Evolutionary conservation across 2,888 invertebrate genomes (phyloP).

Genomic region (Scaptomyza reducta): DNA sequence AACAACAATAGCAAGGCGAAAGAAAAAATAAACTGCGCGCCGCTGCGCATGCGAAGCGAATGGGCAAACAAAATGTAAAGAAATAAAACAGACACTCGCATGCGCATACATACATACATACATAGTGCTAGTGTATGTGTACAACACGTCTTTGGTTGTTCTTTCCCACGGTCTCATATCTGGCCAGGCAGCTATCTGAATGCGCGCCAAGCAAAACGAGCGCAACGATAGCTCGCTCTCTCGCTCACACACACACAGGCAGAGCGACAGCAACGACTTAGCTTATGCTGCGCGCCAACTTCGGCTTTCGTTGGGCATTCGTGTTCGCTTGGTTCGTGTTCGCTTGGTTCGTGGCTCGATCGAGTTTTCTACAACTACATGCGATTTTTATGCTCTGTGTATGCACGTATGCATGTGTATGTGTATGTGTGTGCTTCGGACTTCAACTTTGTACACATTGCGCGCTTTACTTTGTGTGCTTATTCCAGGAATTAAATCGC

Average conservation of each 20-base stretch:
- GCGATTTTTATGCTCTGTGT: constrained; percentile 8
- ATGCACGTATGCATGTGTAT: constrained; percentile 6
- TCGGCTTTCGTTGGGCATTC: constrained; percentile 39
- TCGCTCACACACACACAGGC: constrained; percentile 17
- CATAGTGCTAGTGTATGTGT: constrained; percentile 35
- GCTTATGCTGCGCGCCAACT: constrained; percentile 60
- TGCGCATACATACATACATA: constrained; percentile 42
- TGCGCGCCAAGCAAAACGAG: constrained; percentile 68
- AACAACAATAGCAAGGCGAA: constrained; percentile 32
- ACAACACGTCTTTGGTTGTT: constrained; percentile 82
- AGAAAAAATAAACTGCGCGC: constrained; percentile 43
- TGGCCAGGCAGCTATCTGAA: constrained; percentile 77
- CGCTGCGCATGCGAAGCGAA: constrained; percentile 73
- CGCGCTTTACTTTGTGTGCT: constrained; percentile 78
- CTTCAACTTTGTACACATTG: constrained; percentile 65
- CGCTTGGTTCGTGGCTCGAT: constrained; percentile 51
- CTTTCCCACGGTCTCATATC: constrained; percentile 85
- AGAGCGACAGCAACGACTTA: constrained; percentile 35
- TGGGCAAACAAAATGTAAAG: constrained; percentile 73
- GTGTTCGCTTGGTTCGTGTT: constrained; percentile 26
- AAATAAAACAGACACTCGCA: constrained; percentile 64
- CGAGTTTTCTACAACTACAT: constrained; percentile 64
- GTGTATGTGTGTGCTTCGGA: constrained; percentile 40
- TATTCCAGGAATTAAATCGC: constrained; percentile 76
- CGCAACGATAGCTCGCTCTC: constrained; percentile 45